Conservation (phyloP, 2,113 vertebrate genomes). For the Uria aalge region DNA sequence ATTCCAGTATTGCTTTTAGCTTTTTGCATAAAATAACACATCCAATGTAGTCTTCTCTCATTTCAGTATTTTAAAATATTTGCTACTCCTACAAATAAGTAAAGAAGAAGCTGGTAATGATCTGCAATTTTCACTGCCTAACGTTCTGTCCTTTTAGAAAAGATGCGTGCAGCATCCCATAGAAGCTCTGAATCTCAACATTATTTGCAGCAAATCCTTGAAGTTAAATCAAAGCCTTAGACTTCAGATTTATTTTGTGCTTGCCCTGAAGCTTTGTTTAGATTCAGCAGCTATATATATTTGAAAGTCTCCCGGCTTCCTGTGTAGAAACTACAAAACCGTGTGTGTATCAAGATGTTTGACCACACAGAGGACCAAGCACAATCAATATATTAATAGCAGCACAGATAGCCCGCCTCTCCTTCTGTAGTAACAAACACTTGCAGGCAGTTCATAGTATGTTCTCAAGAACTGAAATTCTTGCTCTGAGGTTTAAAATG, state of each 20-base stretch:
- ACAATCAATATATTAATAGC: neutral
- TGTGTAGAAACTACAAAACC: neutral
- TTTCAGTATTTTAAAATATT: neutral
- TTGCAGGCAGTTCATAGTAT: neutral
- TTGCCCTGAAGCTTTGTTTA: neutral
- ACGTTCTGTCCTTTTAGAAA: neutral
- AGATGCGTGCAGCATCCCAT: neutral
- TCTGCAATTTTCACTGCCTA: neutral
- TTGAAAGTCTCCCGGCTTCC: neutral
- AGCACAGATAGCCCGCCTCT: neutral
- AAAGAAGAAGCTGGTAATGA: neutral
- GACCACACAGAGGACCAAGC: neutral
- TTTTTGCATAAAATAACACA: neutral
- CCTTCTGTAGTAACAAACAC: neutral
- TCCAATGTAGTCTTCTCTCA: neutral
- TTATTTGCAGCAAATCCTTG: neutral
- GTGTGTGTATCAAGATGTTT: neutral
- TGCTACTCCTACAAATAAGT: neutral
- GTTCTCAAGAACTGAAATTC: neutral
- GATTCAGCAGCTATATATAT: neutral
- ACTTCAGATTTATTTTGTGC: neutral
- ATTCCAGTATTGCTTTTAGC: neutral
- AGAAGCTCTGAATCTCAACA: neutral
- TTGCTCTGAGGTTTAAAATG: neutral
- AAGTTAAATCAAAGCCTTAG: neutral